Evolutionary conservation across 2,888 invertebrate genomes (phyloP).

Genomic region (Synanthedon andrenaeformis): DNA sequence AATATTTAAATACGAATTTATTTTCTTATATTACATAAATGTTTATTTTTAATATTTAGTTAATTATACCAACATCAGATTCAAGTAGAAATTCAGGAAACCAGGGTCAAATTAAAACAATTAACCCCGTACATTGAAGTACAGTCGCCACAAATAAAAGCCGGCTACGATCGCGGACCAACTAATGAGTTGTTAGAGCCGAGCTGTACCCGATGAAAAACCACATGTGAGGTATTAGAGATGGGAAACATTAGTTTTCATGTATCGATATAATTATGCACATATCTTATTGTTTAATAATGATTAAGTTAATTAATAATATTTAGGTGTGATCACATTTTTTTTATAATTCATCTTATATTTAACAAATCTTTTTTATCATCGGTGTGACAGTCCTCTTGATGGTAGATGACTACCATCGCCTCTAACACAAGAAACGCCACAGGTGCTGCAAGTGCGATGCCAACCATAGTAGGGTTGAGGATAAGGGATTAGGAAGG

Average conservation of each 20-base stretch:
- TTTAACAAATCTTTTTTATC: no score
- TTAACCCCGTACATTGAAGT: constrained; percentile 32
- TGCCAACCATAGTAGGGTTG: no score
- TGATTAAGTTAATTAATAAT: not conserved
- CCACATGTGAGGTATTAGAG: constrained; percentile 36
- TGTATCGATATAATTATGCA: not conserved
- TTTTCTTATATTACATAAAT: no score
- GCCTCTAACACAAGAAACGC: no score
- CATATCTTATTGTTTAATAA: no score
- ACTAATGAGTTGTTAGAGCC: constrained; percentile 59
- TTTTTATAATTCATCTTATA: no score
- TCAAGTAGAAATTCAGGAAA: not conserved
- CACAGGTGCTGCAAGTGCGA: no score
- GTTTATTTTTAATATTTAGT: not conserved
- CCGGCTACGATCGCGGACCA: constrained; percentile 26
- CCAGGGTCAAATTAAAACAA: constrained; percentile 46
- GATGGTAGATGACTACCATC: no score
- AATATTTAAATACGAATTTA: no score
- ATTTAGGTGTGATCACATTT: no score
- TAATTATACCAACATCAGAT: not conserved
- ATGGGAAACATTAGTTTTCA: constrained; percentile 10
- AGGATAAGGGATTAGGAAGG: no score
- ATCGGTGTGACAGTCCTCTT: no score
- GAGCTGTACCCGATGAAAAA: constrained; percentile 37
- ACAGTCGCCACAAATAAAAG: constrained; percentile 40